Conservation (phyloP, 2,888 invertebrate species). For the Boloria euphrosyne region DNA sequence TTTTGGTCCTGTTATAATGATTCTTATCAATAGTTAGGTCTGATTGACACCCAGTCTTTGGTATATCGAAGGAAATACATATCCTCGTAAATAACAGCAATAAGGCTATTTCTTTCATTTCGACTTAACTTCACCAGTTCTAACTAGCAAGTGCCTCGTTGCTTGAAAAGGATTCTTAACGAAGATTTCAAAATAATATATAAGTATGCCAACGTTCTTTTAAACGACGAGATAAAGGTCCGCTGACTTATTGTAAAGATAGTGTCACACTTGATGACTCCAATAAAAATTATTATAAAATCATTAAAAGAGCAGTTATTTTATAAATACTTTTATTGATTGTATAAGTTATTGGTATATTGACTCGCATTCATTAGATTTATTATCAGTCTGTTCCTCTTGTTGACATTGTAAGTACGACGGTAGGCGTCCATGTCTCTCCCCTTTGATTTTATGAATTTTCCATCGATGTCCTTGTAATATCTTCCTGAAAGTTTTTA, state of each 20-base stretch:
- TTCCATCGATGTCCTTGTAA: slow-evolving; percentile 72
- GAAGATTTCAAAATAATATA: slow-evolving; percentile 9
- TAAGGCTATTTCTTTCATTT: slow-evolving; percentile 38
- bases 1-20: slow-evolving; percentile 54
- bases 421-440: slow-evolving; percentile 67
- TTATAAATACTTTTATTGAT: slow-evolving; percentile 26
- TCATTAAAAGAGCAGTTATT: slow-evolving; percentile 4
- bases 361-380: slow-evolving; percentile 18
- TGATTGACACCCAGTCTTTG: slow-evolving; percentile 51
- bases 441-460: slow-evolving; percentile 73
- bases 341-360: slow-evolving; percentile 23
- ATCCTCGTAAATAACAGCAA: slow-evolving; percentile 45
- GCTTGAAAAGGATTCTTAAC: slow-evolving; percentile 5
- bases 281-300: neutral
- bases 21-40: slow-evolving; percentile 61
- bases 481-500: slow-evolving; percentile 61
- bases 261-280: neutral
- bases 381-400: slow-evolving; percentile 39
- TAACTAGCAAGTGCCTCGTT: slow-evolving; percentile 6
- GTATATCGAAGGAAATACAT: slow-evolving; percentile 61
- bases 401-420: slow-evolving; percentile 67
- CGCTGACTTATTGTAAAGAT: slow-evolving; percentile 14
- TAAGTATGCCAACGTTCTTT: slow-evolving; percentile 28
- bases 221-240: slow-evolving; percentile 37
- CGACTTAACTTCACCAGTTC: slow-evolving; percentile 6